phyloP scores from a whole-genome alignment of 2,797 vertebrate species.

The Sitta carolinensis region DNA sequence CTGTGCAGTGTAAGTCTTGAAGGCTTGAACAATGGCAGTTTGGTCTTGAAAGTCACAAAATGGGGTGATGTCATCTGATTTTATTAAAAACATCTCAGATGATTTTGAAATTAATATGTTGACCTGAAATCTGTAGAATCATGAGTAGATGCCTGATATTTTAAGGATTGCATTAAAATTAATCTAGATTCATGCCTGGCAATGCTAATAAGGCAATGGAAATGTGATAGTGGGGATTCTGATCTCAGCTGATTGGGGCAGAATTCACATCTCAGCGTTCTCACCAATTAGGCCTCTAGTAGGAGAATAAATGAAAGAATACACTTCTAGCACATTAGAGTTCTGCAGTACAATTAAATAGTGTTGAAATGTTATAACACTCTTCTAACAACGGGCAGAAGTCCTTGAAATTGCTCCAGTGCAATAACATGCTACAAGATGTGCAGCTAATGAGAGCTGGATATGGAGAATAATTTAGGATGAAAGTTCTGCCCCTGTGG shows the following conservation, averaged over 20 bases:
- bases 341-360: not conserved
- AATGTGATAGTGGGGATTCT: not conserved
- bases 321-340: not conserved
- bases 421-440: not conserved
- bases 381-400: not conserved
- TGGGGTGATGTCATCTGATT: not conserved
- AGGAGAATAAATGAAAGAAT: not conserved
- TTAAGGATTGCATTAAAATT: not conserved
- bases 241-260: not conserved
- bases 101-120: not conserved
- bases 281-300: not conserved
- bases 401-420: not conserved
- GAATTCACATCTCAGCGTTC: not conserved
- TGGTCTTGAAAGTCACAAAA: not conserved
- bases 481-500: not conserved
- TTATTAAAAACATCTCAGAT: slow-evolving; percentile 7
- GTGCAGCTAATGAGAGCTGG: not conserved
- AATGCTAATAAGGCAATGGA: not conserved
- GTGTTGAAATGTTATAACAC: not conserved
- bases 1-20: not conserved
- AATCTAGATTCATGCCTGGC: not conserved
- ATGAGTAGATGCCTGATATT: not conserved
- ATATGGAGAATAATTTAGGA: not conserved
- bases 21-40: not conserved
- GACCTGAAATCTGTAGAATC: not conserved